Conservation (phyloP, 2,888 invertebrate genomes). For the Nephrotoma flavescens region DNA sequence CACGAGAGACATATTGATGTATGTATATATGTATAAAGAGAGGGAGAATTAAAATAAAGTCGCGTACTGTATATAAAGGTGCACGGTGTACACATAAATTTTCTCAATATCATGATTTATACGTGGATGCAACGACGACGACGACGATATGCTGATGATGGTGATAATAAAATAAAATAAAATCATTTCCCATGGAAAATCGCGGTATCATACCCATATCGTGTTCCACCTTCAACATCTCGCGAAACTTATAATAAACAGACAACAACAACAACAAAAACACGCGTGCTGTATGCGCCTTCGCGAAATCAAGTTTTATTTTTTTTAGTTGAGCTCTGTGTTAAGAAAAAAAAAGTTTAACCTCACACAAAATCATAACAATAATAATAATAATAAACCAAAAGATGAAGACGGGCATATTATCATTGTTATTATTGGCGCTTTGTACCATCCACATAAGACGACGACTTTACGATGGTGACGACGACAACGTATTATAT, state of each 20-base stretch:
- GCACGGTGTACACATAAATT: neutral
- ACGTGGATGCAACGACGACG: neutral
- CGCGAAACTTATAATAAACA: neutral
- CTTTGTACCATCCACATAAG: neutral
- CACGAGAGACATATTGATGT: neutral
- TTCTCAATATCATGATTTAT: neutral
- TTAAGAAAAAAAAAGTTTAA: neutral
- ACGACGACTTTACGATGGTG: neutral
- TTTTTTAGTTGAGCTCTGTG: neutral
- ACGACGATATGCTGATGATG: neutral
- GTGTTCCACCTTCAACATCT: slow-evolving; percentile 1
- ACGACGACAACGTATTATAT: neutral
- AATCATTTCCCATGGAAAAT: neutral
- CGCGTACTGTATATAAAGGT: neutral
- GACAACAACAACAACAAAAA: neutral
- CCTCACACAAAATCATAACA: neutral
- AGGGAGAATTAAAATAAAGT: neutral
- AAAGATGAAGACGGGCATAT: neutral
- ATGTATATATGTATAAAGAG: neutral
- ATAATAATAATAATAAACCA: neutral
- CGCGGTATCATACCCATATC: neutral
- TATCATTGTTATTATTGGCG: neutral
- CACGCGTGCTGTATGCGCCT: slow-evolving; percentile 3
- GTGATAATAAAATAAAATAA: neutral
- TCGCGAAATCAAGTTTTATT: neutral